Percentiles rank a stretch among this genome's conserved stretches.
Evolutionary conservation across 2,797 vertebrate genomes (phyloP).

Genomic region (Lepilemur septentrionalis): DNA sequence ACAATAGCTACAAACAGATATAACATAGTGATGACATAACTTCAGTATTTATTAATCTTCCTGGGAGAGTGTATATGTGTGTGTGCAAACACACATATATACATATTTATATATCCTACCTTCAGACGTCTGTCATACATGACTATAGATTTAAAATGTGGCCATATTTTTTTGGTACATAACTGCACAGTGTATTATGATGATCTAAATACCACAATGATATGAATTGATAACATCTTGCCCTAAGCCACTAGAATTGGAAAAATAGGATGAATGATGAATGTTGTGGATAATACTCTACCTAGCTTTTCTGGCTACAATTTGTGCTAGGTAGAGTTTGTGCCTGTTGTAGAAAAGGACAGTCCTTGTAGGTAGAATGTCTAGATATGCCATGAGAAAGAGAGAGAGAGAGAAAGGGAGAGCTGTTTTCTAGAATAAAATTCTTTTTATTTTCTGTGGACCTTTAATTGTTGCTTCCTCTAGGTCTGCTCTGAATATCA

Average conservation of each 20-base stretch:
- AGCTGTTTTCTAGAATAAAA: neutral
- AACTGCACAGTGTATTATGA: neutral
- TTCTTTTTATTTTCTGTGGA: neutral
- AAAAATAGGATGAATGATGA: slow-evolving; percentile 83
- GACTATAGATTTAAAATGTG: neutral
- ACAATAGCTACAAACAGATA: too few relatives aligned
- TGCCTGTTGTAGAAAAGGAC: neutral
- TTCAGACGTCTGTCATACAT: neutral
- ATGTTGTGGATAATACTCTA: slow-evolving; percentile 83
- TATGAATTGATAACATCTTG: slow-evolving; percentile 89
- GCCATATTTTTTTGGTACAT: neutral
- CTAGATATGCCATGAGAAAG: too few relatives aligned
- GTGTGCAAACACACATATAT: neutral
- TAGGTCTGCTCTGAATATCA: neutral
- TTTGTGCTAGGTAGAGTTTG: neutral
- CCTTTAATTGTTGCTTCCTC: neutral
- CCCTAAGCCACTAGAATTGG: slow-evolving; percentile 86
- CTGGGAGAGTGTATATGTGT: neutral
- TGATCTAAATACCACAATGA: neutral
- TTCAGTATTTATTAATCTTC: neutral
- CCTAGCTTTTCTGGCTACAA: neutral
- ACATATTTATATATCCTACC: neutral
- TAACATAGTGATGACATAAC: too few relatives aligned
- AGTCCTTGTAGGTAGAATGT: neutral
- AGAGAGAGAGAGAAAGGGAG: neutral